Base-by-base conservation (phyloP, 2,888 invertebrate genomes). In the Hyposoter dolosus region DNA sequence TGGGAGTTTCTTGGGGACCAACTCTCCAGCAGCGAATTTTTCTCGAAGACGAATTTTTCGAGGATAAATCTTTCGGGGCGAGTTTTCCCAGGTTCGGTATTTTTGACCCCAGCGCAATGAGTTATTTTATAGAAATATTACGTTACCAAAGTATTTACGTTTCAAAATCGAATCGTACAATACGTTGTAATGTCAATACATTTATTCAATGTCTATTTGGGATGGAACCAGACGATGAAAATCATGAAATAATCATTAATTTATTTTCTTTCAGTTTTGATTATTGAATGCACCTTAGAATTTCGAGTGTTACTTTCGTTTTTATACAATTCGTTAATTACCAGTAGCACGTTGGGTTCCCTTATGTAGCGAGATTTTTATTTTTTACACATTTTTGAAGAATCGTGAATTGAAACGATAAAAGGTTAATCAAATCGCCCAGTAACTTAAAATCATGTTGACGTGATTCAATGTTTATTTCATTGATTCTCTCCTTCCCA, bases 271-370 rank as follows among this genome's bases (percentile, higher is more conserved):
- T 60, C 28, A 60, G 6, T 60, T 60, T 60, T 60, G 60, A 60
- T 60, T 60, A 60, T 60, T 60, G 60, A 28, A 43, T 45, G 56
- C 65, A 60, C 56, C 66, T 84, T 71, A 71, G n/a, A 65, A 60
- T 28, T 45, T 43, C 63, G 65, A 35, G 53, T 60, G 47, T 63
- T 75, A 76, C 35, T 35, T 79, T 65, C 66, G 75, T 56, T 60
- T 28, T 60, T 28, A 28, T 60, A 60, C 60, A 60, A 60, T 28
- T 60, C 60, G 5, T 60, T 15, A 28, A 60, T 63, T 32, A 32
- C 32, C 63, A 60, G 63, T n/a, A 28, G 63, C 63, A n/a, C 32
- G 17, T 40, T 66, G 60, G 60, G 5, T 28, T 60, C 28, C 60
- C 60, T 23, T 28, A 28, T 35, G 12, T 71, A n/a, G 35, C 50